A percentile compares a stretch with the other conserved stretches of the same genome.
phyloP scores from a whole-genome alignment of 1,140 invertebrate species.

The Papilio polytes region DNA sequence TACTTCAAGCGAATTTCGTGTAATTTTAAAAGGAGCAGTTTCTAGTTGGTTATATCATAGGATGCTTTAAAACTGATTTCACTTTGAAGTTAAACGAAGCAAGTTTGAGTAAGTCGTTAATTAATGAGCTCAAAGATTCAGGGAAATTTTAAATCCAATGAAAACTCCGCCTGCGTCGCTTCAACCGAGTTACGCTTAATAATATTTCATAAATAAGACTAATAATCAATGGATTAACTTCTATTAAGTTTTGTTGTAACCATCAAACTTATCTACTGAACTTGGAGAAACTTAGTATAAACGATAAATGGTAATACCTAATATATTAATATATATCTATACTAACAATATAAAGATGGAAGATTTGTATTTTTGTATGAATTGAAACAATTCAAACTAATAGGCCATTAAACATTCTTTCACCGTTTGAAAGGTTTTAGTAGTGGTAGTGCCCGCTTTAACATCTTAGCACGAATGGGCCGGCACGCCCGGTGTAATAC shows the following conservation, averaged over 20 bases:
- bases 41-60: constrained; percentile 3
- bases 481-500: too few relatives aligned
- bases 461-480: too few relatives aligned
- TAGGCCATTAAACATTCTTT: too few relatives aligned
- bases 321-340: too few relatives aligned
- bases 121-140: constrained; percentile 34
- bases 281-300: not conserved
- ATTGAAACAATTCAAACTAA: too few relatives aligned
- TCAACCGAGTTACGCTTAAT: constrained; percentile 6
- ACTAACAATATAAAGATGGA: too few relatives aligned
- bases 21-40: not conserved
- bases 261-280: not conserved
- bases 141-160: constrained; percentile 23
- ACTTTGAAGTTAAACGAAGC: constrained; percentile 38
- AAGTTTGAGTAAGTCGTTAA: constrained; percentile 33
- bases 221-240: constrained; percentile 1
- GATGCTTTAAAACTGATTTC: constrained; percentile 34
- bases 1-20: not conserved
- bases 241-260: not conserved
- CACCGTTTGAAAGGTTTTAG: too few relatives aligned
- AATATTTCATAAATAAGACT: constrained; percentile 11
- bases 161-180: constrained; percentile 24
- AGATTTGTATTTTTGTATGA: too few relatives aligned
- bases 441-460: too few relatives aligned
- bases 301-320: too few relatives aligned